These are phyloP conservation scores for Leptinotarsa tumamoca DNA, from an alignment of 2,888 invertebrate species.

Conservation along the genomic window DNA sequence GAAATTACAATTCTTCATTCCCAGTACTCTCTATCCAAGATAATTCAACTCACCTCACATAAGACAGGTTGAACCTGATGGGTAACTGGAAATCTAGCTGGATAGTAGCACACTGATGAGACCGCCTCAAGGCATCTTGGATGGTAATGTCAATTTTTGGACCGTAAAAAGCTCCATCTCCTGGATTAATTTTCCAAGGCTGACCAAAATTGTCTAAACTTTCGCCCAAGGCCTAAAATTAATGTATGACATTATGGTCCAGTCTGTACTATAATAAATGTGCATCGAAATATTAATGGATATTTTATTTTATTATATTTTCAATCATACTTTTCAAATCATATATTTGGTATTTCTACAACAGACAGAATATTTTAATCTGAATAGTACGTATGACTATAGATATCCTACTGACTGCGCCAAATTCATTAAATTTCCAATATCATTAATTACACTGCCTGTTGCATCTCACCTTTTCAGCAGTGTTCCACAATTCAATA, in stretches of 20 bases:
- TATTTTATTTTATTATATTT: too few relatives aligned
- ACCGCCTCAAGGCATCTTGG: constrained; percentile 88
- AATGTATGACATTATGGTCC: neutral
- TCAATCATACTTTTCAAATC: too few relatives aligned
- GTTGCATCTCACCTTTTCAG: constrained; percentile 74
- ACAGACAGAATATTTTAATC: too few relatives aligned
- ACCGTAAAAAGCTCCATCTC: constrained; percentile 99
- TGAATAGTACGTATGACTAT: too few relatives aligned
- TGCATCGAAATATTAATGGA: too few relatives aligned
- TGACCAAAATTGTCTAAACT: constrained; percentile 88
- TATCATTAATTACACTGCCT: neutral
- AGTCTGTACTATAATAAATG: too few relatives aligned
- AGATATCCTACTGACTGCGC: neutral
- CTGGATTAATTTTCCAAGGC: constrained; percentile 91
- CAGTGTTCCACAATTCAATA: constrained; percentile 88
- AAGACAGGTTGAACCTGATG: constrained; percentile 86
- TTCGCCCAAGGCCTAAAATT: constrained; percentile 78
- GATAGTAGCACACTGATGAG: constrained; percentile 97
- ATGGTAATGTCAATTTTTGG: constrained; percentile 99
- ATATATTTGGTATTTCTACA: too few relatives aligned
- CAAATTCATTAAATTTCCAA: neutral
- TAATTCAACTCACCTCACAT: constrained; percentile 71
- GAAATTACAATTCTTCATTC: constrained; percentile 37
- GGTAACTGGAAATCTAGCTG: constrained; percentile 99
- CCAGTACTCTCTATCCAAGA: too few relatives aligned